Percentiles rank a stretch among this genome's conserved stretches.
Conservation (phyloP, 2,113 vertebrate species). For the Aegypius monachus region DNA sequence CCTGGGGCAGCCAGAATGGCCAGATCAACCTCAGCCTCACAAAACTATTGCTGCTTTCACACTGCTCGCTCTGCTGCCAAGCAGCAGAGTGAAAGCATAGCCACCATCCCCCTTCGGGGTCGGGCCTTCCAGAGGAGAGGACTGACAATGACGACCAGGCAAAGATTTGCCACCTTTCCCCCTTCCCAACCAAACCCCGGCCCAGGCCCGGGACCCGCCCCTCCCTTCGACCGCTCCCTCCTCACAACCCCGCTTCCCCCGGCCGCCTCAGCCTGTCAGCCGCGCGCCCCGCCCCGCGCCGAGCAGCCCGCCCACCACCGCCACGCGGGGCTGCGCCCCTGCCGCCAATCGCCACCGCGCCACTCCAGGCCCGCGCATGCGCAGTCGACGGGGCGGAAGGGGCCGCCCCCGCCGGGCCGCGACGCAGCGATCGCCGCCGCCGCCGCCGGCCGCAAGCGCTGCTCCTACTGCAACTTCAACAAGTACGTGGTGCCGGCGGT, state of each 20-base stretch:
- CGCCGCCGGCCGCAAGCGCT: constrained; percentile 87
- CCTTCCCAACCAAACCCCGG: not conserved
- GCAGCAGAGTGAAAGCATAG: not conserved
- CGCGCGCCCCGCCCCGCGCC: no score
- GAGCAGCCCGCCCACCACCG: no score
- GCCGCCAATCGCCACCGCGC: no score
- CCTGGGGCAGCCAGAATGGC: not conserved
- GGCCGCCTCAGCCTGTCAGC: not conserved
- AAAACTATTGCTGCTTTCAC: not conserved
- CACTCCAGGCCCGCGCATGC: not conserved
- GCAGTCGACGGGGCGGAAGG: not conserved
- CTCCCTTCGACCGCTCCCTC: no score
- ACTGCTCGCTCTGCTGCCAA: not conserved
- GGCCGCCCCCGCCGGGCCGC: no score
- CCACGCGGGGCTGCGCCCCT: no score
- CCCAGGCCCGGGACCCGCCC: accelerated
- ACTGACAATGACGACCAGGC: accelerated
- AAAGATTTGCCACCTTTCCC: accelerated
- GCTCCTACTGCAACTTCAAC: constrained; percentile 94
- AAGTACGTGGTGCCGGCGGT: constrained; percentile 81
- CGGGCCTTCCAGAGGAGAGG: not conserved
- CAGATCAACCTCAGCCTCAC: not conserved
- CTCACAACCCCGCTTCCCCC: not conserved
- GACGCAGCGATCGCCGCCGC: no score
- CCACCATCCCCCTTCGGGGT: accelerated